Evolutionary conservation across 2,888 invertebrate genomes (phyloP).

Genomic region (Callinectes sapidus): DNA sequence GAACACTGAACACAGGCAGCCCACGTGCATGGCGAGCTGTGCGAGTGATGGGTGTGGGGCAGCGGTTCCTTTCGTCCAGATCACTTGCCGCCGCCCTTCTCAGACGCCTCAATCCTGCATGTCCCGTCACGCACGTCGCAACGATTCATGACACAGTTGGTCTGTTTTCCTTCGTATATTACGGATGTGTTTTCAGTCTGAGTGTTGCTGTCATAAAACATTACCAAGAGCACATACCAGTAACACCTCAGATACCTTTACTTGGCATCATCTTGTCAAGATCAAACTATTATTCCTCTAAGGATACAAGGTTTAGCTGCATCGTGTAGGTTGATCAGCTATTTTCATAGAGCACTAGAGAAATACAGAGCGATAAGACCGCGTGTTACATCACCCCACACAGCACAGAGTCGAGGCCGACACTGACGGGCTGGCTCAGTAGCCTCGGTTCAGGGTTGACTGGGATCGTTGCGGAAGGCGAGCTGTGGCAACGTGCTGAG

Average conservation of each 20-base stretch:
- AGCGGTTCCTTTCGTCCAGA: not conserved
- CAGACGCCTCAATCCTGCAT: not conserved
- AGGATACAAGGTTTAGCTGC: not conserved
- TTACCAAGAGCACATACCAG: not conserved
- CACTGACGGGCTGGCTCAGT: not conserved
- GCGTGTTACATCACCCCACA: not conserved
- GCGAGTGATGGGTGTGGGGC: not conserved
- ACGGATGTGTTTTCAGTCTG: conserved; percentile 5
- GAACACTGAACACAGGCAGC: not conserved
- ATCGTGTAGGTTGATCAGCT: not conserved
- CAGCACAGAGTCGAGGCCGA: not conserved
- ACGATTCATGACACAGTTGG: not conserved
- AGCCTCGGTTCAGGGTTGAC: not conserved
- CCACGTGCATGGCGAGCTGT: conserved; percentile 22
- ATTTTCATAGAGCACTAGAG: not conserved
- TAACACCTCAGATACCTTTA: not conserved
- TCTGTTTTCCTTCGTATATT: not conserved
- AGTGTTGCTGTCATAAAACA: conserved; percentile 13
- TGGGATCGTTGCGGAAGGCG: not conserved
- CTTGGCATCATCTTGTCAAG: not conserved
- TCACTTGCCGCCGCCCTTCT: not conserved
- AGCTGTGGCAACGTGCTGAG: not conserved
- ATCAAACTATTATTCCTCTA: not conserved
- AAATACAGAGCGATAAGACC: not conserved
- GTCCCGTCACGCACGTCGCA: not conserved